Evolutionary conservation across 2,888 invertebrate genomes (phyloP).

Genomic region (Byasa hedistus): DNA sequence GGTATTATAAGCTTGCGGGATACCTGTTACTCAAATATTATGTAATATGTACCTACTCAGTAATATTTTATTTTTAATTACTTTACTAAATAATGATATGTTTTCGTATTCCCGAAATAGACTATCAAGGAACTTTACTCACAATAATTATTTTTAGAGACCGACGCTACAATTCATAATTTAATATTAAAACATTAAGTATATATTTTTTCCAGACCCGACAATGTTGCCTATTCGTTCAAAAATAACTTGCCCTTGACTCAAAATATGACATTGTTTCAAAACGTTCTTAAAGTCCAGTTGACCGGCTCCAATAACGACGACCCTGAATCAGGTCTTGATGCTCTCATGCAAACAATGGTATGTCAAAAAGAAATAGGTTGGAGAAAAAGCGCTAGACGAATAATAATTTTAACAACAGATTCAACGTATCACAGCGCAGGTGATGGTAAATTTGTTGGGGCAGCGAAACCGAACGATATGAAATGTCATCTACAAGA

Average conservation of each 20-base stretch:
- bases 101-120: too few species aligned
- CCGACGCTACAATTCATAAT: conserved; percentile 68
- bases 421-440: conserved; percentile 88
- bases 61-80: too few species aligned
- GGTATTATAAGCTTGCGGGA: too few species aligned
- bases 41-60: too few species aligned
- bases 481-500: conserved; percentile 82
- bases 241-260: conserved; percentile 86
- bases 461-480: conserved; percentile 85
- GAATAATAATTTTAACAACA: conserved; percentile 88
- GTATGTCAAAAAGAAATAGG: conserved; percentile 85
- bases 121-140: too few species aligned
- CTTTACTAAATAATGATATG: too few species aligned
- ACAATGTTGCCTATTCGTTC: conserved; percentile 77
- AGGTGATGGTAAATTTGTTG: conserved; percentile 86
- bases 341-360: conserved; percentile 89
- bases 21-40: too few species aligned
- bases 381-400: conserved; percentile 88
- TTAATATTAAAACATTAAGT: conserved; percentile 82
- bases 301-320: conserved; percentile 70
- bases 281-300: conserved; percentile 78
- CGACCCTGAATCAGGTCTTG: conserved; percentile 90
- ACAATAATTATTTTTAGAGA: too few species aligned
- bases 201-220: conserved; percentile 69
- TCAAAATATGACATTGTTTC: conserved; percentile 70